Base-by-base conservation (phyloP, 2,113 vertebrate species). In the Lamprologus sp. region DNA sequence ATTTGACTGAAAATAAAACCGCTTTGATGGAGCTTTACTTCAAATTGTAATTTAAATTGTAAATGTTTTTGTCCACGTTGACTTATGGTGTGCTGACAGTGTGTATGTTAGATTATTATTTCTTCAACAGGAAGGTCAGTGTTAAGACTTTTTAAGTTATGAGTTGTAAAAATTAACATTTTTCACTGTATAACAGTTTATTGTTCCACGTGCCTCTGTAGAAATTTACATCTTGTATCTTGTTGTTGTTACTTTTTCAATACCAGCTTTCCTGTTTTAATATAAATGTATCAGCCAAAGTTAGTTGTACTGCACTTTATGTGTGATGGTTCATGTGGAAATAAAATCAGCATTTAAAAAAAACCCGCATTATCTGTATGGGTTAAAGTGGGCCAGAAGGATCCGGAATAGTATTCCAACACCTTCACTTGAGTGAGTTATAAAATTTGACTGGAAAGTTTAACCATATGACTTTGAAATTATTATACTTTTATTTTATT, bases 131-230 rank as follows among this genome's bases (percentile, higher is more conserved):
- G n/a, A 2, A 70, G 63, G 7, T 68, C 60, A 40, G 35, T 21
- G 63, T 70, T 63, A 63, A 63, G 31, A 63, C 31, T 40, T 42
- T 70, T 21, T 68, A 13, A 70, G 35, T 42, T 68, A 21, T 40
- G 0, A 14, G 35, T 68, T 23, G 35, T 68, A 4, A 40, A 40
- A 40, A 23, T 14, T 15, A 6, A 23, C 0, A 70, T 0, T 31
- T 60, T 60, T 14, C 14, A 60, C 12, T 31, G 26, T 6, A 23
- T 15, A 15, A 15, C 55, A 58, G 7, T 6, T 28, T 23, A 60
- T 31, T 23, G 26, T 17, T 33, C 56, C 8, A 31, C 5, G 5
- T 60, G 26, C 5, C 26, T 60, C 28, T 31, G 56, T 58, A 60
- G 26, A 31, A 17, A 73, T 45, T 7, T 12, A 14, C 21, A 73